Base-by-base conservation (phyloP, 2,797 vertebrate species). In the Babyrousa celebensis region DNA sequence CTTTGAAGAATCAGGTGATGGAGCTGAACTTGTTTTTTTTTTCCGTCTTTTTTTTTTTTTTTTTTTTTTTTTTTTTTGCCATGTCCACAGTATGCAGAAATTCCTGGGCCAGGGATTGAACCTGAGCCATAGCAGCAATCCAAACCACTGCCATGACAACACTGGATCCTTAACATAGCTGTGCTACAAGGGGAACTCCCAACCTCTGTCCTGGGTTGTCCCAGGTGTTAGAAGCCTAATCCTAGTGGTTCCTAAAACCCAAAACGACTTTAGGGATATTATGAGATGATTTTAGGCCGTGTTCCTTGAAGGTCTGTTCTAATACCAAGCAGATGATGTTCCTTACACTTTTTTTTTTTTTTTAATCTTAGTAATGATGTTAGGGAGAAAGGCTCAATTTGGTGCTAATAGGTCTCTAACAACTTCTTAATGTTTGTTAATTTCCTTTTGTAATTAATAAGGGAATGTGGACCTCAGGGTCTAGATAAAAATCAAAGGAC, bases 361-460 rank as follows among this genome's bases (percentile, higher is more conserved):
- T 48, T 8, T 27, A 0, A 43, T 52, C 52, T 27, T 52, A 68
- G 21, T 48, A 70, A 29, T 89, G 48, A 2, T 21, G 56, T 84
- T 62, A 52, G 80, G 62, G 29, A 74, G 17, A 56, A 75, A 65
- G 58, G 56, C 48, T 90, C 54, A 15, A 0, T 62, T 40, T 84
- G 65, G 12, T 52, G 6, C 63, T 85, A 1, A 54, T 25, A 48
- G 52, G 6, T n/a, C 63, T 85, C 65, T 40, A 27, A 60, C 15
- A 40, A 10, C 36, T 70, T 75, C 60, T 15, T 56, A 20, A 17
- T 43, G 16, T 85, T 72, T 67, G 20, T 72, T 52, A 54, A 9
- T 94, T 70, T 78, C n/a, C 17, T n/a, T 89, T 60, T 71, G 21
- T 36, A 36, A 36, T 36, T 95, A 80, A 80, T 89, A 25, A 94